phyloP scores from a whole-genome alignment of 2,113 vertebrate genomes.

The Accipiter cooperii region DNA sequence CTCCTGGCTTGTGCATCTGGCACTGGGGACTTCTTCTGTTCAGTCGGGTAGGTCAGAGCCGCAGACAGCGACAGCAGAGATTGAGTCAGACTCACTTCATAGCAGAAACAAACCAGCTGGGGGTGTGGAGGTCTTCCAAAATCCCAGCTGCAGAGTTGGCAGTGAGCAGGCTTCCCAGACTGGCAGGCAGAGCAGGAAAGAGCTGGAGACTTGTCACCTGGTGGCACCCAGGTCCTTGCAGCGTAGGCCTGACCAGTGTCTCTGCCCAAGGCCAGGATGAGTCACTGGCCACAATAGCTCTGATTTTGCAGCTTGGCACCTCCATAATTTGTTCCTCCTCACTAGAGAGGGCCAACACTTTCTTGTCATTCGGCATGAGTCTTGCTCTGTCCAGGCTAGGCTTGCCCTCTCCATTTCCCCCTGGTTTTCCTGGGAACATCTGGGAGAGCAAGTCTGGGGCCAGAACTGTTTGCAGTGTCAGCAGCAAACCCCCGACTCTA shows the following conservation, averaged over 20 bases:
- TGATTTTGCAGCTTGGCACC: neutral
- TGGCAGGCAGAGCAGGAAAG: neutral
- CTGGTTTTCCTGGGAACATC: neutral
- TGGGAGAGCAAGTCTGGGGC: neutral
- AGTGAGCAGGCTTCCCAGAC: neutral
- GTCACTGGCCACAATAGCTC: neutral
- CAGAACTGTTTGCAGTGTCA: neutral
- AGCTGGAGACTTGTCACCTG: neutral
- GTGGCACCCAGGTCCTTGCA: neutral
- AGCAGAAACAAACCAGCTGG: conserved; percentile 6
- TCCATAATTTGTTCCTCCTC: neutral
- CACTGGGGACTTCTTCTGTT: neutral
- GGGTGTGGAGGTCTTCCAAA: neutral
- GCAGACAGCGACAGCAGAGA: neutral
- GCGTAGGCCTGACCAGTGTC: neutral
- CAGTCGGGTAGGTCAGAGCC: neutral
- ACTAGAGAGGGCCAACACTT: accelerated
- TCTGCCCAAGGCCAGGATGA: neutral
- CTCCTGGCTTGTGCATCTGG: neutral
- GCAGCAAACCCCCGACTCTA: neutral
- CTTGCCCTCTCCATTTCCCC: neutral
- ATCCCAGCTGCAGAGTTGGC: neutral
- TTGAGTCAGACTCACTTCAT: neutral
- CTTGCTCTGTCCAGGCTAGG: neutral
- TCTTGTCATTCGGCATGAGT: accelerated